A percentile compares a stretch with the other conserved stretches of the same genome.
Evolutionary conservation across 2,113 vertebrate species (phyloP).

Genomic region (Rhea americana): DNA sequence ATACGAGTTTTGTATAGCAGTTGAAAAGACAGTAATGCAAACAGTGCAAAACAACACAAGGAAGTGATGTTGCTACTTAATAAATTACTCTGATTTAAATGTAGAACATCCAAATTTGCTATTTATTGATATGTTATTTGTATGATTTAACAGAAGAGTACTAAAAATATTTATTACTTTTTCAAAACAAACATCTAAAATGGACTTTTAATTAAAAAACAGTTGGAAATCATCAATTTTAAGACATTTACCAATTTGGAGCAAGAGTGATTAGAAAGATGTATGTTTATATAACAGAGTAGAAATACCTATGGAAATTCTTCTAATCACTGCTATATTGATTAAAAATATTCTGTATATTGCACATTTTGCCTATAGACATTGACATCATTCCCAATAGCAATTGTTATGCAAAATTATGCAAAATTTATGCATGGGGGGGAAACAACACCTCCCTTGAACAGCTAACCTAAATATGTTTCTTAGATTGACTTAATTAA

Average conservation of each 20-base stretch:
- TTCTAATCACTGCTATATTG: neutral
- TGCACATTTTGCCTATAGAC: too few species aligned
- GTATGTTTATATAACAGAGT: neutral
- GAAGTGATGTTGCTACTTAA: neutral
- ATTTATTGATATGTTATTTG: neutral
- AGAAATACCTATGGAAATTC: neutral
- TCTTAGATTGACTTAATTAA: neutral
- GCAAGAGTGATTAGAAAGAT: neutral
- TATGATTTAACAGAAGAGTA: neutral
- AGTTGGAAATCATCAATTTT: neutral
- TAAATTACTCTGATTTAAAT: neutral
- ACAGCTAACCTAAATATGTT: neutral
- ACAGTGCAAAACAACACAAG: neutral
- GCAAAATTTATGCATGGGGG: neutral
- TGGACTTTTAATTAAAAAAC: neutral
- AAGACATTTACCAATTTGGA: neutral
- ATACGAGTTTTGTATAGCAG: neutral
- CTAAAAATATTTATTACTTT: neutral
- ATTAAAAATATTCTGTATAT: neutral
- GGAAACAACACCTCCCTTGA: neutral
- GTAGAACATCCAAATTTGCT: neutral
- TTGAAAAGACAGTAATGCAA: neutral
- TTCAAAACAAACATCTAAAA: neutral
- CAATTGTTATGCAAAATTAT: too few species aligned
- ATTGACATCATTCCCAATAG: neutral